Percentiles rank a stretch among this genome's conserved stretches.
These are phyloP conservation scores for Chunga burmeisteri DNA, from an alignment of 2,113 vertebrate species.

Conservation along the genomic window DNA sequence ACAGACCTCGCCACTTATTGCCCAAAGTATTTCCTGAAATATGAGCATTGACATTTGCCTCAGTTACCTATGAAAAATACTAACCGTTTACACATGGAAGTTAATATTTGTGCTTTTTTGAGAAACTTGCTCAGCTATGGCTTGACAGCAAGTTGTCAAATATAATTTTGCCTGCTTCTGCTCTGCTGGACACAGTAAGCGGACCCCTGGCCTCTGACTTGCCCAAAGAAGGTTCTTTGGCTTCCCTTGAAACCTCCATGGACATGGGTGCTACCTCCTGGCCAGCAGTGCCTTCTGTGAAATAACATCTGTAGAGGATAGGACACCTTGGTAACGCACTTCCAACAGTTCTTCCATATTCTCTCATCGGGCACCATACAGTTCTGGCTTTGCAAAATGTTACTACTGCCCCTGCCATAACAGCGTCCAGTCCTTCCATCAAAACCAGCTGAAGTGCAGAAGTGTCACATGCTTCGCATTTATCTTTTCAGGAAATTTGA, in stretches of 20 bases:
- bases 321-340: neutral
- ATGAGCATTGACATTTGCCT: neutral
- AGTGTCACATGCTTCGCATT: neutral
- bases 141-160: neutral
- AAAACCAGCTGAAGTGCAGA: neutral
- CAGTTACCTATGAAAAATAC: neutral
- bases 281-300: neutral
- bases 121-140: neutral
- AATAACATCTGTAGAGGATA: neutral
- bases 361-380: neutral
- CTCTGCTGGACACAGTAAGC: neutral
- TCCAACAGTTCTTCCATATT: neutral
- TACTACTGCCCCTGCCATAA: accelerated
- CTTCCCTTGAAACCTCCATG: neutral
- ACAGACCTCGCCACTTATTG: neutral
- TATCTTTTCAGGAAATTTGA: neutral
- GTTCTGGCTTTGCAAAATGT: neutral
- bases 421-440: neutral
- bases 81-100: neutral
- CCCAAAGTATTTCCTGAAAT: neutral
- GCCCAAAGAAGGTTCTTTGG: neutral
- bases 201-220: neutral
- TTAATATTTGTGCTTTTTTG: neutral
- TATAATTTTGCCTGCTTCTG: neutral
- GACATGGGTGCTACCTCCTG: neutral